Base-by-base conservation (phyloP, 2,888 invertebrate genomes). In the Caenorhabditis virilis region DNA sequence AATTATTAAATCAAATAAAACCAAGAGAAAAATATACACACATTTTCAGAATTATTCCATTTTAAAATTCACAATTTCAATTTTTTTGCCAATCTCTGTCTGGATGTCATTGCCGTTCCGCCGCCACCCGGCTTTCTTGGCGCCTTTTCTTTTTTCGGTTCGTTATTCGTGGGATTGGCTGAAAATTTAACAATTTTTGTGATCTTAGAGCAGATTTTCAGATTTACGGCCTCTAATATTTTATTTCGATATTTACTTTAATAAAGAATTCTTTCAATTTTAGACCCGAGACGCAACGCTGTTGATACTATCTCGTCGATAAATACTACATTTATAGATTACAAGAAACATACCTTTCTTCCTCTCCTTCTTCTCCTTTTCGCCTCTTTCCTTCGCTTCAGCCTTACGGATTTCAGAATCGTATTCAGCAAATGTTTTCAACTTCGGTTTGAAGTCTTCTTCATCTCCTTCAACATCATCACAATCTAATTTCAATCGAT, bases 31-130 rank as follows among this genome's bases (percentile, higher is more conserved):
- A 26, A 45, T 16, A 45, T n/a, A 9, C 5, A 16, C 22, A 33
- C 4, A 22, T 16, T 26, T 18, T 30, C 30, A 35, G 11, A 27
- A 45, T 4, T 27, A 20, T 9, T 16, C 9, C 13, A 30, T n/a
- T n/a, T n/a, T n/a, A 5, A 27, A 48, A 50, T 35, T 41, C 22
- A 54, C 42, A 64, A 33, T 33, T 64, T 59, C 35, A 64, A 49
- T 33, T 41, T 54, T 27, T 55, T 64, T 9, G 42, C 52, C 2
- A 64, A 46, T 39, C 64, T 41, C 20, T 58, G 55, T 18, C 49
- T 41, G 1, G 58, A 22, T 2, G 54, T 48, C 33, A 9, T 30
- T 1, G 30, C 4, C 2, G 33, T n/a, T 25, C 35, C 52, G 22
- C n/a, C 22, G 1, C 25, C 39, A 16, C 6, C 18, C 39, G 30